A percentile compares a stretch with the other conserved stretches of the same genome.
phyloP scores from a whole-genome alignment of 64 coral and sea anemone species.

The Pachyseris speciosa region DNA sequence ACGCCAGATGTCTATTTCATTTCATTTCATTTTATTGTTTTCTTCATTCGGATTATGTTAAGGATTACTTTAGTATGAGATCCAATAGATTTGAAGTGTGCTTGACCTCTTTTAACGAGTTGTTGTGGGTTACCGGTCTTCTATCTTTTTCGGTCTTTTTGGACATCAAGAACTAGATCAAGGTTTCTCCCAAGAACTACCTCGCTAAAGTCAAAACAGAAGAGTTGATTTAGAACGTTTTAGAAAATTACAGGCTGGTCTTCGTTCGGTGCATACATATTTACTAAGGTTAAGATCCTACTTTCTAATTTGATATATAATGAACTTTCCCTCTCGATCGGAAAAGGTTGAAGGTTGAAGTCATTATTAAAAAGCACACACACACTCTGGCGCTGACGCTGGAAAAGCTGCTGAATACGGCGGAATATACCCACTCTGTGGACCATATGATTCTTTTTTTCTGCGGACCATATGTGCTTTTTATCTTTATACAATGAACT shows the following conservation, averaged over 20 bases:
- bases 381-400: too few species aligned
- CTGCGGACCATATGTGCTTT: too few species aligned
- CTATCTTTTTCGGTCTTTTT: background rate
- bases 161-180: background rate
- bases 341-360: background rate
- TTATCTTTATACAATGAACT: too few species aligned
- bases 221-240: background rate
- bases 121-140: background rate
- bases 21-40: too few species aligned
- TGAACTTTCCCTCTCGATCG: background rate
- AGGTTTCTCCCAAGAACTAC: constrained; percentile 1
- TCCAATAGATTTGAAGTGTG: background rate
- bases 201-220: background rate
- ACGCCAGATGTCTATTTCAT: background rate
- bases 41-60: too few species aligned
- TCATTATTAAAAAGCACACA: constrained; percentile 5
- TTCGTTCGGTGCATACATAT: background rate
- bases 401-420: too few species aligned
- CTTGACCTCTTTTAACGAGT: background rate
- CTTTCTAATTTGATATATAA: background rate
- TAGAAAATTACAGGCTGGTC: background rate
- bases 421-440: too few species aligned
- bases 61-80: too few species aligned
- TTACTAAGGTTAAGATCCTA: background rate
- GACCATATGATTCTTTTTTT: too few species aligned